These are phyloP conservation scores for Dicentrarchus labrax DNA, from an alignment of 2,113 vertebrate genomes.

Conservation along the genomic window DNA sequence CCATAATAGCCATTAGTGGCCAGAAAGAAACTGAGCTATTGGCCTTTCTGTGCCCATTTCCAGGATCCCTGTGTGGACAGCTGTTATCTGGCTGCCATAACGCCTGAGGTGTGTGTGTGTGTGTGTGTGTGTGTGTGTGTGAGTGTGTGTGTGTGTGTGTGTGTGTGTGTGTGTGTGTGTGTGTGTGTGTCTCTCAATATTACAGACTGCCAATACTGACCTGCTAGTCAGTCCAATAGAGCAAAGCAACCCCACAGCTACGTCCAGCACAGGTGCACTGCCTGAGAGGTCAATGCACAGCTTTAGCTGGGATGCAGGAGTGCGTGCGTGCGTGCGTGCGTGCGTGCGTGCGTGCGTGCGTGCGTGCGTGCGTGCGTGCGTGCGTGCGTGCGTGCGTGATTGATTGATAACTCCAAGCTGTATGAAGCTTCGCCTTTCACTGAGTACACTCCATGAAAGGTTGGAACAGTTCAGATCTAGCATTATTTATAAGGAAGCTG, in stretches of 20 bases:
- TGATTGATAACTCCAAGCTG: slow-evolving; percentile 20
- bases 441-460: neutral
- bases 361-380: too few relatives aligned
- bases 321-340: neutral
- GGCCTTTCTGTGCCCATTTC: slow-evolving; percentile 45
- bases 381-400: too few relatives aligned
- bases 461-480: neutral
- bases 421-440: neutral
- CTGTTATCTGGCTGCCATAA: slow-evolving; percentile 45
- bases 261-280: slow-evolving; percentile 33
- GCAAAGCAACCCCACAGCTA: slow-evolving; percentile 27
- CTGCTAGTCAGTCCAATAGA: slow-evolving; percentile 38
- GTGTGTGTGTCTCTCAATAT: slow-evolving; percentile 19
- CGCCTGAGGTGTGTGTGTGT: slow-evolving; percentile 18
- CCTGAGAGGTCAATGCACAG: slow-evolving; percentile 42
- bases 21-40: slow-evolving; percentile 33
- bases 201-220: slow-evolving; percentile 35
- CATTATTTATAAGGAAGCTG: neutral
- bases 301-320: slow-evolving; percentile 10
- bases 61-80: slow-evolving; percentile 47
- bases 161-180: slow-evolving; percentile 17
- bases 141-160: neutral
- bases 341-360: too few relatives aligned
- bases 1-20: slow-evolving; percentile 53
- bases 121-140: neutral